Evolutionary conservation across 2,888 invertebrate genomes (phyloP), one percentile per base, ranked within the genome.

Genomic region (Eupithecia centaureata): DNA sequence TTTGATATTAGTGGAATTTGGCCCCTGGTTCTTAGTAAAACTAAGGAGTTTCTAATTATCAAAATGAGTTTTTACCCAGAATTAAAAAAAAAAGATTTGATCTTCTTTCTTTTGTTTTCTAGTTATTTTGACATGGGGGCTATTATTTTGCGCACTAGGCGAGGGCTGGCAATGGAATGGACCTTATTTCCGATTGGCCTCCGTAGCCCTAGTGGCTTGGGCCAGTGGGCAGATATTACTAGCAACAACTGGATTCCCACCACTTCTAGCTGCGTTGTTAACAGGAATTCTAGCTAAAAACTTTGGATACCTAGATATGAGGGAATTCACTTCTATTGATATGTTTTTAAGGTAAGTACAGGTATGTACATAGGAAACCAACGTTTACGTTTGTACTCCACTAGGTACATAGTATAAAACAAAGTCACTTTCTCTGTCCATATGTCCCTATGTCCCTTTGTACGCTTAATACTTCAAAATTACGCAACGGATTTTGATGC

Each of bases 281-380:
- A 87, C 84, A 1, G 93, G 93, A 15, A 90, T 93, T 47, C 75
- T 88, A 0, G 91, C 90, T 0, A 82, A 90, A 18, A 83, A 92
- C 65, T 67, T 90, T 0, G 87, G 82, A 1, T 85, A 89, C 22
- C 82, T 93, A 0, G 88, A 92, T 52, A 92, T 93, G 90, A 76
- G 88, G 61, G 74, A 88, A 1, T 86, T 86, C 65, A 82, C 84
- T 1, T 78, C 88, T 5, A 76, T 92, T 18, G 93, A 93, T 68
- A 73, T 76, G 15, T 89, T 90, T 76, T 79, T 93, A 72, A 89
- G 92, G 93, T 92, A 78, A 63, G 33, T 59, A 47, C 12, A 10
- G 47, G 4, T 12, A 10, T 18, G 4, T 12, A 47, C 22, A 47
- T 10, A 22, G 22, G 22, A 22, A 22, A 22, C 0, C 47, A 22